Percentiles rank a stretch among this genome's conserved stretches.
phyloP scores from a whole-genome alignment of 1,140 invertebrate species.

The Cherax destructor region DNA sequence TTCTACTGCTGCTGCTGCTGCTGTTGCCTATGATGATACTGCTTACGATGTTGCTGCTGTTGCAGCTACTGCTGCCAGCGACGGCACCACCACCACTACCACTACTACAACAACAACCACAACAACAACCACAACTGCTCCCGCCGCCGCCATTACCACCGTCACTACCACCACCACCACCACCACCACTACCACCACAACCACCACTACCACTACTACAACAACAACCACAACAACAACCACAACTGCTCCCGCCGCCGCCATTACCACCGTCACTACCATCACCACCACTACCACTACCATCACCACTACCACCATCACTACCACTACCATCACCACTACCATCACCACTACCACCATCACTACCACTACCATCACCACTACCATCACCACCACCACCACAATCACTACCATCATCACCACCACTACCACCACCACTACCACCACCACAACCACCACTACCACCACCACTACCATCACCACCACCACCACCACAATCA shows the following conservation, averaged over 20 bases:
- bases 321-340: background rate
- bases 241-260: too few relatives aligned
- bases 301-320: background rate
- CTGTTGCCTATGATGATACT: too few relatives aligned
- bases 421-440: background rate
- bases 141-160: background rate
- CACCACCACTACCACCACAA: background rate
- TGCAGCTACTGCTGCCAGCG: too few relatives aligned
- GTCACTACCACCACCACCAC: background rate
- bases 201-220: too few relatives aligned
- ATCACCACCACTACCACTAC: background rate
- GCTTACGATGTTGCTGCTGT: too few relatives aligned
- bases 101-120: too few relatives aligned
- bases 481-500: background rate
- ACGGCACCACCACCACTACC: too few relatives aligned
- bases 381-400: background rate
- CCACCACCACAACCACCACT: background rate
- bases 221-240: too few relatives aligned
- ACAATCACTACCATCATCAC: background rate
- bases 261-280: background rate
- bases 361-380: background rate
- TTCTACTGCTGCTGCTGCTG: too few relatives aligned
- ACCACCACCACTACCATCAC: background rate
- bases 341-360: background rate
- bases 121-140: too few relatives aligned